Evolutionary conservation across 30 jellyfish, hydroid and myxozoan species (phyloP).

Genomic region (Sanderia malayensis): DNA sequence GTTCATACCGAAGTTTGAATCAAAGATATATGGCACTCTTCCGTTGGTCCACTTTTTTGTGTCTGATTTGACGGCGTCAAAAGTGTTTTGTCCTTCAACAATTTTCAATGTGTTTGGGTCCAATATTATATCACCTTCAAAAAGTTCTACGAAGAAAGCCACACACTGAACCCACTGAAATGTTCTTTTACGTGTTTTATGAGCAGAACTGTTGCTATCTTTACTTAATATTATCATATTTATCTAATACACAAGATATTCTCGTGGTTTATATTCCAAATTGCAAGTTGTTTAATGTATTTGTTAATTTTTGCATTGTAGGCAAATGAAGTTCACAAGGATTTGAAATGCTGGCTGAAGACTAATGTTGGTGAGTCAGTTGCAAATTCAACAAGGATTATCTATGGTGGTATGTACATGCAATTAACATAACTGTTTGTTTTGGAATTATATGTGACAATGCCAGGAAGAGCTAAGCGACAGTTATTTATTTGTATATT

Average conservation of each 20-base stretch:
- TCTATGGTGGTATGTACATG: conserved; percentile 95
- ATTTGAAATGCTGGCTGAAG: conserved; percentile 72
- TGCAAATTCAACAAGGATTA: conserved; percentile 77
- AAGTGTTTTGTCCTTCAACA: conserved; percentile 22
- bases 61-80: conserved; percentile 34
- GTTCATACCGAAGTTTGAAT: conserved; percentile 44
- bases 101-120: conserved; percentile 25
- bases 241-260: no score
- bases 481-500: no score
- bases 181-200: no score
- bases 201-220: no score
- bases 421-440: no score
- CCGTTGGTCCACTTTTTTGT: conserved; percentile 41
- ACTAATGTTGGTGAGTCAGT: conserved; percentile 65
- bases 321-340: conserved; percentile 96
- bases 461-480: no score
- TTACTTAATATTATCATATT: no score
- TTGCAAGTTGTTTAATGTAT: no score
- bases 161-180: no score
- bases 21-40: conserved; percentile 39
- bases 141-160: conserved; percentile 1
- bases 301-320: conserved; percentile 18
- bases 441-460: no score
- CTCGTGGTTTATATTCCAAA: no score
- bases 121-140: conserved; percentile 47